Conservation (phyloP, 2,888 invertebrate genomes). For the Thymelicus lineola region DNA sequence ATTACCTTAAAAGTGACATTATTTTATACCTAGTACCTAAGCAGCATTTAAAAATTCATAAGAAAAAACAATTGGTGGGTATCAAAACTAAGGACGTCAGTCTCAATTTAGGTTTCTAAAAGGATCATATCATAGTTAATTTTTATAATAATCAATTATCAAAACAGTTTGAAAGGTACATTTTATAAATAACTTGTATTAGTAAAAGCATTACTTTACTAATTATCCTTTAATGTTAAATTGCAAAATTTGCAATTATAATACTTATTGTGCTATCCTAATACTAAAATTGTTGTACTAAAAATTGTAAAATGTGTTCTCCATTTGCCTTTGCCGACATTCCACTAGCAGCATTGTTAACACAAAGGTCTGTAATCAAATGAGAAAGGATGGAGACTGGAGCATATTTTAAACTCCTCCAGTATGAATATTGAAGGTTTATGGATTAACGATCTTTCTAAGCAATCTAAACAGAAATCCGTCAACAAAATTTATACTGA, state of each 20-base stretch:
- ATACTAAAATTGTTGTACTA: slow-evolving; percentile 55
- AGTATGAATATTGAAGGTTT: too few species aligned
- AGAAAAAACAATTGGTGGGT: slow-evolving; percentile 7
- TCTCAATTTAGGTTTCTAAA: slow-evolving; percentile 2
- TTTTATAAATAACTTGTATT: not conserved
- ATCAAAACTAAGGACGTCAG: not conserved
- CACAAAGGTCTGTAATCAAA: too few species aligned
- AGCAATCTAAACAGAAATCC: too few species aligned
- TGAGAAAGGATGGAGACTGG: too few species aligned
- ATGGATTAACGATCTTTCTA: too few species aligned
- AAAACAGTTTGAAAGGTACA: too few species aligned
- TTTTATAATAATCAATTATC: not conserved
- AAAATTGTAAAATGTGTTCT: slow-evolving; percentile 48
- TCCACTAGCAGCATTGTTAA: too few species aligned
- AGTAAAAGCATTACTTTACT: not conserved
- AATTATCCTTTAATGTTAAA: not conserved
- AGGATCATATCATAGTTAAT: not conserved
- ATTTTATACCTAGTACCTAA: not conserved
- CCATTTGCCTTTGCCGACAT: too few species aligned
- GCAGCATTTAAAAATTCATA: not conserved
- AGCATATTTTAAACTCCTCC: too few species aligned
- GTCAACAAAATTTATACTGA: too few species aligned
- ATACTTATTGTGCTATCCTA: slow-evolving; percentile 40
- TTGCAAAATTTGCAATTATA: not conserved
- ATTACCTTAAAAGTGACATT: not conserved